Evolutionary conservation across 1,140 invertebrate species (phyloP).

Genomic region (Drosophila cardini): DNA sequence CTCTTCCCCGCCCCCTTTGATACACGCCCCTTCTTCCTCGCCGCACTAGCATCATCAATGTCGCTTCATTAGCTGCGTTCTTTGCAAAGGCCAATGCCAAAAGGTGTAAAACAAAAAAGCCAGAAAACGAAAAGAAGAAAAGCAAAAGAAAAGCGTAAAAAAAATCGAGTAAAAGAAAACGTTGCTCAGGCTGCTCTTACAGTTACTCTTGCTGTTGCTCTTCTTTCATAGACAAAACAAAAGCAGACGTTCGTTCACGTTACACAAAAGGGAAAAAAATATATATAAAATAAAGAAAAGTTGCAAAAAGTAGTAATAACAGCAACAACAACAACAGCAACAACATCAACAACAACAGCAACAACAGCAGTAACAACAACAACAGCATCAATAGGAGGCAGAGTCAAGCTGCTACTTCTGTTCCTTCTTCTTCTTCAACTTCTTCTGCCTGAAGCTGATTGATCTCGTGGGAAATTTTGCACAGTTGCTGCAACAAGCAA

Average conservation of each 20-base stretch:
- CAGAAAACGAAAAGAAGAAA: constrained; percentile 37
- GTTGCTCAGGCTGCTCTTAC: constrained; percentile 17
- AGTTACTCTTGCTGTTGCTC: background rate
- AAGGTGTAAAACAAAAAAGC: constrained; percentile 64
- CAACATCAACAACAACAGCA: constrained; percentile 23
- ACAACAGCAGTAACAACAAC: constrained; percentile 33
- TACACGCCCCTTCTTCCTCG: constrained; percentile 33
- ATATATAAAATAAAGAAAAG: constrained; percentile 30
- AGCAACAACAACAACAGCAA: constrained; percentile 31
- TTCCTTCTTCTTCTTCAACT: constrained; percentile 55
- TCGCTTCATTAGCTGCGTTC: constrained; percentile 73
- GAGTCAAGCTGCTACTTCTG: constrained; percentile 54
- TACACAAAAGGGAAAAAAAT: constrained; percentile 62
- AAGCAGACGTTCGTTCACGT: constrained; percentile 64
- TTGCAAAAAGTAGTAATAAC: constrained; percentile 75
- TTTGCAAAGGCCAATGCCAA: constrained; percentile 77
- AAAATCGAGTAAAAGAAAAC: constrained; percentile 32
- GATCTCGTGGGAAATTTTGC: constrained; percentile 83
- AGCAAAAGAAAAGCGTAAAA: constrained; percentile 29
- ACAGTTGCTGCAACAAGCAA: constrained; percentile 69
- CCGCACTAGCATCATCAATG: constrained; percentile 58
- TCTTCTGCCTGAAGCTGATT: constrained; percentile 75
- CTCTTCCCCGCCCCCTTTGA: background rate
- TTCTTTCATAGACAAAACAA: constrained; percentile 63
- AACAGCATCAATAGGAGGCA: background rate